These are phyloP conservation scores for Onychomys leucogaster DNA, from an alignment of 2,797 vertebrate genomes.

Conservation along the genomic window DNA sequence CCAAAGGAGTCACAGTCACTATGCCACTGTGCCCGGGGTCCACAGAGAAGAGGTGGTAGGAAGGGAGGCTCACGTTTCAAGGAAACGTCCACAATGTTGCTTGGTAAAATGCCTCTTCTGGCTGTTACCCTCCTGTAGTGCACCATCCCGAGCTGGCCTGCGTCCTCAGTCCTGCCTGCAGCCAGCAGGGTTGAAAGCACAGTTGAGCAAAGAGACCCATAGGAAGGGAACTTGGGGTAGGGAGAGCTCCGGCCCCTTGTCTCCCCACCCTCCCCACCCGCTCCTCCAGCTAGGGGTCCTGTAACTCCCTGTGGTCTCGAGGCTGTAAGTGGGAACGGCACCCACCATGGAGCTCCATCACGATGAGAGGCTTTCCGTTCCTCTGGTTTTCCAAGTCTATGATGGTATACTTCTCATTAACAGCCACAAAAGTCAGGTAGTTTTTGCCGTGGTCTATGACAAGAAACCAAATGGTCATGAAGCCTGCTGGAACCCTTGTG, in stretches of 20 bases:
- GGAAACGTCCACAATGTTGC: background rate
- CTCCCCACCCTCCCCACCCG: background rate
- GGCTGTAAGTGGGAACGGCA: background rate
- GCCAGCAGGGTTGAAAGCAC: background rate
- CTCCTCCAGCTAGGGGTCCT: background rate
- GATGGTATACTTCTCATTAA: background rate
- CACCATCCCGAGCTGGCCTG: rapidly evolving
- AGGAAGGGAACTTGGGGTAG: background rate
- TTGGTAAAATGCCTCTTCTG: background rate
- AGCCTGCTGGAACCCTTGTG: background rate
- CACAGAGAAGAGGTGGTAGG: background rate
- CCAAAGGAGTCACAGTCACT: background rate
- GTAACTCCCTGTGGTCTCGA: background rate
- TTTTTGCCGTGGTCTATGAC: background rate
- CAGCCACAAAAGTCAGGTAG: background rate
- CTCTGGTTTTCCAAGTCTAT: slow-evolving; percentile 4
- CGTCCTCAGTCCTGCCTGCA: background rate
- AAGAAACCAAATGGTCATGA: background rate
- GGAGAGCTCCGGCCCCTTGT: background rate
- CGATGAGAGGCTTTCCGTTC: rapidly evolving
- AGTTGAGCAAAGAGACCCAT: background rate
- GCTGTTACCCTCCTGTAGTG: background rate
- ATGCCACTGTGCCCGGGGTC: background rate
- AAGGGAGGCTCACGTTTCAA: background rate
- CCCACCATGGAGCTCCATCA: background rate